These are phyloP conservation scores for Dolichopus griseipennis DNA, from an alignment of 2,888 invertebrate genomes.

Conservation along the genomic window DNA sequence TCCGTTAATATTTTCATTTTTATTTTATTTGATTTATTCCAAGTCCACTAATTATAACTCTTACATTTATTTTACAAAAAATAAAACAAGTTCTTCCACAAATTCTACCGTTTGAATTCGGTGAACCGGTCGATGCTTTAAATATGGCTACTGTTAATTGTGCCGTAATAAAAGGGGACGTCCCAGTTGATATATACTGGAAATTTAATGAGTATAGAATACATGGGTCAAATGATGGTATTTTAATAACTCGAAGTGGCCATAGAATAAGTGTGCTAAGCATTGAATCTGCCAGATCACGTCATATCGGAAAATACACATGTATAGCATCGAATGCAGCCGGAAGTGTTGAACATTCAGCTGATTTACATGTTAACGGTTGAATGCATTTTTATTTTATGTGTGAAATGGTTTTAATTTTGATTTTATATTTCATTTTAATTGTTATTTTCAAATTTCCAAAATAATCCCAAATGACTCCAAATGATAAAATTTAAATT, in stretches of 20 bases:
- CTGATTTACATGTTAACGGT: constrained; percentile 34
- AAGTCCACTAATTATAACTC: too few relatives aligned
- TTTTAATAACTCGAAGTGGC: constrained; percentile 31
- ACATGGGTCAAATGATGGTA: constrained; percentile 31
- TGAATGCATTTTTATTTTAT: constrained; percentile 13
- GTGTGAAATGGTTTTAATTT: not conserved
- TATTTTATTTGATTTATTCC: not conserved
- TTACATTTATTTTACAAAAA: not conserved
- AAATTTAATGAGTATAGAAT: constrained; percentile 43
- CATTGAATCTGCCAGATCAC: constrained; percentile 49
- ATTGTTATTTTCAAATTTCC: not conserved
- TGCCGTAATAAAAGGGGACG: constrained; percentile 50
- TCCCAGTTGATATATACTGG: constrained; percentile 57
- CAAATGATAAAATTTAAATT: not conserved
- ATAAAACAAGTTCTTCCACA: constrained; percentile 46
- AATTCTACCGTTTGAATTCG: constrained; percentile 50
- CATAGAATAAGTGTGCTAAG: constrained; percentile 46
- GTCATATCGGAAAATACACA: constrained; percentile 53
- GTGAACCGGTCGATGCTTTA: constrained; percentile 47
- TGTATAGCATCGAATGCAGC: constrained; percentile 53
- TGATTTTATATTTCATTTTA: constrained; percentile 13
- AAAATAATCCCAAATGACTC: not conserved
- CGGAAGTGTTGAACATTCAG: constrained; percentile 42
- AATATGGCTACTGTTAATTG: constrained; percentile 50
- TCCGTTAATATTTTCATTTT: not conserved